Percentiles rank a stretch among this genome's conserved stretches.
Conservation (phyloP, 2,888 invertebrate species). For the Ptilodon capucinus region DNA sequence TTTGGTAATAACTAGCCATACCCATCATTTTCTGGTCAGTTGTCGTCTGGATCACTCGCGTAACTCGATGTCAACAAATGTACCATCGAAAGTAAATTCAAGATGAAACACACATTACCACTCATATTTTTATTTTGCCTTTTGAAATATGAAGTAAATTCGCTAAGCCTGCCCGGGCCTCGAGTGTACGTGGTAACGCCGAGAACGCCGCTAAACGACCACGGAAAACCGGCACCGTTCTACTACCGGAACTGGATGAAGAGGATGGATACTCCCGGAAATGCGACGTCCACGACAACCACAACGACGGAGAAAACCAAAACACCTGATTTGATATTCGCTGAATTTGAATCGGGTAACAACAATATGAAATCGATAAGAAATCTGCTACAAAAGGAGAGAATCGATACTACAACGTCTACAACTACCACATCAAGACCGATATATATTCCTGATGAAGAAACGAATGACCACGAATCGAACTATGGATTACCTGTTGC, state of each 20-base stretch:
- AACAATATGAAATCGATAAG: conserved; percentile 65
- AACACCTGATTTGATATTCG: conserved; percentile 74
- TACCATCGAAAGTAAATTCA: conserved; percentile 30
- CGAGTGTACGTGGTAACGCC: conserved; percentile 74
- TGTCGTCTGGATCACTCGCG: conserved; percentile 49
- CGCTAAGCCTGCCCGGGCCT: conserved; percentile 60
- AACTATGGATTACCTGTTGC: conserved; percentile 42
- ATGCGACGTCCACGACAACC: conserved; percentile 37
- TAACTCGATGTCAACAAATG: conserved; percentile 43
- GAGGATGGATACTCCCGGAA: conserved; percentile 61
- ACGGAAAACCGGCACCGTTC: conserved; percentile 64
- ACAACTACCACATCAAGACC: conserved; percentile 50
- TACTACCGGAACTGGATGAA: conserved; percentile 75
- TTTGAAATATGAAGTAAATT: conserved; percentile 35
- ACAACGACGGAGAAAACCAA: conserved; percentile 44
- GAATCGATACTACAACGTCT: conserved; percentile 36
- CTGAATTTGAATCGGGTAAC: conserved; percentile 69
- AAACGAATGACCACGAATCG: conserved; percentile 33
- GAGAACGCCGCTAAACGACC: conserved; percentile 41
- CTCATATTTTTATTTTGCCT: conserved; percentile 49
- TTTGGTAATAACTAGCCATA: conserved; percentile 48
- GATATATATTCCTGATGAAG: conserved; percentile 64
- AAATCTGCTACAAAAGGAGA: conserved; percentile 67
- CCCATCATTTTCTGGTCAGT: conserved; percentile 62
- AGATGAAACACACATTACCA: conserved; percentile 53